Base-by-base conservation (phyloP, 2,797 vertebrate species). In the Calcarius lapponicus region DNA sequence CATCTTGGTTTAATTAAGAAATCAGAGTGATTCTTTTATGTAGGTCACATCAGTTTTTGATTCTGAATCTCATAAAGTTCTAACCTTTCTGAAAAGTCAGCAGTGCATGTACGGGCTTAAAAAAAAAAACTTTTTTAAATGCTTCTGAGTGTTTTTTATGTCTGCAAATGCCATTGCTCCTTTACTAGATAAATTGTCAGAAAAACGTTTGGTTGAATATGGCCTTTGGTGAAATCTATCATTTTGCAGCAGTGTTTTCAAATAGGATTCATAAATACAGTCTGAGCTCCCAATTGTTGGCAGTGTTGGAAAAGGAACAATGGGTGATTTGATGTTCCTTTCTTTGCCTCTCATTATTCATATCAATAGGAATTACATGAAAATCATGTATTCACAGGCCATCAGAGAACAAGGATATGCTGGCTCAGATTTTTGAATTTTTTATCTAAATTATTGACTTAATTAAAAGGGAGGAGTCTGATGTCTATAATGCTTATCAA, bases 41-140 rank as follows among this genome's bases (percentile, higher is more conserved):
- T 98, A 97, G 97, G 98, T 97, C 98, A 98, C 98, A 98, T 98
- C 96, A 95, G 97, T 94, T 98, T 98, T 98, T 97, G 89, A 98
- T 98, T 98, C 95, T 86, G 88, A 94, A 91, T 93, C 92, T 97
- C 94, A 86, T 93, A 94, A 90, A 96, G 85, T 96, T 95, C 78
- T 92, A 97, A 96, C 92, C 94, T 97, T 97, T 97, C 95, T 95
- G 92, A 97, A 97, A 97, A 98, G 92, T 95, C 95, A 96, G 88
- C 92, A 96, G 54, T 90, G 61, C 66, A 71, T 88, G 40, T 66
- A 87, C 25, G 11, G 76, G 40, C 94, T 95, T 71, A 12, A 53
- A 93, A 93, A 51, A 51, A 92, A 81, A 81, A 87, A 19, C 75
- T 89, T 94, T 93, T 29, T 64, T 70, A 92, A 93, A 76, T 89